Evolutionary conservation across 2,113 vertebrate species (phyloP), one percentile per base, ranked within the genome.

Genomic region (Burhinus bistriatus): DNA sequence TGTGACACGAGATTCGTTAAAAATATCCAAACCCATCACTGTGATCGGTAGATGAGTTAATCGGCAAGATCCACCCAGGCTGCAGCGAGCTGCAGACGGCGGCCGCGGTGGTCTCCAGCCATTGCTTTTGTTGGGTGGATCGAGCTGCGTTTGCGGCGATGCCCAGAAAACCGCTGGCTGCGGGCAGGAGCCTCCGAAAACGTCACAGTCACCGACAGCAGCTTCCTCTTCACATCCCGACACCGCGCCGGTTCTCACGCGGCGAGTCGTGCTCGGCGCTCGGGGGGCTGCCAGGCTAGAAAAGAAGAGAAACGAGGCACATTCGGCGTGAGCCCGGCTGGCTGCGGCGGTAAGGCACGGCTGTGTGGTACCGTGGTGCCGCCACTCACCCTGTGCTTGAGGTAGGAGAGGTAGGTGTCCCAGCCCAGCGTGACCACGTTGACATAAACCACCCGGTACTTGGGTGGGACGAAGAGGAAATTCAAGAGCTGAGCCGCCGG

Each of bases 341-440:
- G 30, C 14, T 1, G 3, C 8, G 0, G 25, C 5, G 4, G 62
- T 3, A 20, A 25, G 36, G 27, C 26, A 1, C 3, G 4, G 57
- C 15, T 1, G 4, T 1, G 6, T 1, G 52, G 64, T 65, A 14
- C 3, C 2, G 21, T 0, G 2, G 51, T 2, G 65, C 38, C 6
- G 16, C 36, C 6, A 65, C 99, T 98, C 94, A 99, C 99, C 97
- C 98, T 96, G 97, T 99, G 98, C 86, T 99, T 99, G 57, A 99
- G 98, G 96, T 99, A 99, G 83, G 99, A 99, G 64, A 99, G 98
- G 96, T 99, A 99, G 0, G 98, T 98, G 97, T 99, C 99, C 99
- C 99, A 99, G 69, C 99, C 99, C 57, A 99, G 96, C 0, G 99
- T 99, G 62, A 99, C 23, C 12, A 98, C 97, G 13, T 99, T 99